Evolutionary conservation across 2,113 vertebrate genomes (phyloP).

Genomic region (Dasyurus viverrinus): DNA sequence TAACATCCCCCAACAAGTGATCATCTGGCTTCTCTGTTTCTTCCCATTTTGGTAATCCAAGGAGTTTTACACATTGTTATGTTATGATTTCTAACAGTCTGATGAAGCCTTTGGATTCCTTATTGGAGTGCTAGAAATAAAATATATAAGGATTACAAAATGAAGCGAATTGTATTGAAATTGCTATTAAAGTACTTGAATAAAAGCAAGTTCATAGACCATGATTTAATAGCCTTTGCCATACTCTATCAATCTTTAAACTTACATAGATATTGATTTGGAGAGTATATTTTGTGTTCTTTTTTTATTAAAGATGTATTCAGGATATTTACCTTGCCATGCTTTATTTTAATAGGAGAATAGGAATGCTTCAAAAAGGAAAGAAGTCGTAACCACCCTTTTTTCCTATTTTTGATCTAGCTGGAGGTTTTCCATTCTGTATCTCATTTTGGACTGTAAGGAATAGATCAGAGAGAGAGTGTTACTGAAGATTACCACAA

Average conservation of each 20-base stretch:
- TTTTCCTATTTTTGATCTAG: background rate
- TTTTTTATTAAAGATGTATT: background rate
- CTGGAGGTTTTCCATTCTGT: background rate
- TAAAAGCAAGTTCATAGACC: background rate
- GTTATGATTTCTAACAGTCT: background rate
- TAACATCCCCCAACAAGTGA: background rate
- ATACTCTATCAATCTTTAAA: background rate
- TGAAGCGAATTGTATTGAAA: background rate
- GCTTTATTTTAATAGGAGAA: background rate
- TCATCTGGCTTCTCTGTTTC: background rate
- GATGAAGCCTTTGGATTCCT: background rate
- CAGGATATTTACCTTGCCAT: constrained; percentile 39
- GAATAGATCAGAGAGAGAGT: background rate
- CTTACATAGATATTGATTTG: background rate
- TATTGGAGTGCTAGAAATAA: background rate
- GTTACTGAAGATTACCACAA: background rate
- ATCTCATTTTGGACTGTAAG: background rate
- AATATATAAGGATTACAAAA: background rate
- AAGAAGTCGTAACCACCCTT: background rate
- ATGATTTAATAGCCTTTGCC: background rate
- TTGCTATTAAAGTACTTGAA: background rate
- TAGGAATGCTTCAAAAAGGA: constrained; percentile 33
- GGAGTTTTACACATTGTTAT: background rate
- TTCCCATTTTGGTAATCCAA: background rate
- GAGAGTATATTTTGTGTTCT: constrained; percentile 16